Conservation (phyloP, 1,140 invertebrate genomes). For the Mesaphorura yosii region DNA sequence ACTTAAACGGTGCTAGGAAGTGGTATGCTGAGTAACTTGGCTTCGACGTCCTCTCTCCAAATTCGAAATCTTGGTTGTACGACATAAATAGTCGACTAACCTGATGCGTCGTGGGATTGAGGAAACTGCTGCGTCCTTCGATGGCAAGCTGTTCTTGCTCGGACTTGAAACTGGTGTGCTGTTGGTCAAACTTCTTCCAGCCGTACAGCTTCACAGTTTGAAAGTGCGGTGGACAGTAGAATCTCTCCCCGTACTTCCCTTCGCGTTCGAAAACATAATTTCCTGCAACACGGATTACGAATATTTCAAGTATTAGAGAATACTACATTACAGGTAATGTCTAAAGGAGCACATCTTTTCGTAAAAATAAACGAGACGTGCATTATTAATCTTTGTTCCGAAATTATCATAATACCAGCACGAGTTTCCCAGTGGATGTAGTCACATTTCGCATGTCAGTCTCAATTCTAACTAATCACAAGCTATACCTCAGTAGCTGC, state of each 20-base stretch:
- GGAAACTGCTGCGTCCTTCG: not conserved
- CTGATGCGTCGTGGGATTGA: constrained; percentile 14
- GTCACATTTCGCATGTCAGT: no score
- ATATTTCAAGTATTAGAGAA: no score
- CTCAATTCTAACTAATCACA: no score
- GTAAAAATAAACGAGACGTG: no score
- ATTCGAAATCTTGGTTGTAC: not conserved
- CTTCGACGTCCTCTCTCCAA: not conserved
- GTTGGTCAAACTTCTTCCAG: constrained; percentile 30
- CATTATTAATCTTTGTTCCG: no score
- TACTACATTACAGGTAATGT: no score
- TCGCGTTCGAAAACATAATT: constrained; percentile 65
- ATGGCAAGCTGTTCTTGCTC: not conserved
- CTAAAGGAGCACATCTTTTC: no score
- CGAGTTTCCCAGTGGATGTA: no score
- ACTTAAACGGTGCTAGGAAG: constrained; percentile 19
- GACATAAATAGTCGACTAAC: constrained; percentile 15
- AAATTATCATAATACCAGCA: no score
- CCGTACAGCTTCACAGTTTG: constrained; percentile 31
- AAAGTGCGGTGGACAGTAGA: constrained; percentile 70
- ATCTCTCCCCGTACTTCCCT: constrained; percentile 54
- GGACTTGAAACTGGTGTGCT: no score
- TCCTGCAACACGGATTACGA: constrained; percentile 39
- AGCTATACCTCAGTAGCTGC: no score
- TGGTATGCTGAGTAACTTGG: not conserved